Evolutionary conservation across 2,113 vertebrate genomes (phyloP).

Genomic region (Leucopsar rothschildi): DNA sequence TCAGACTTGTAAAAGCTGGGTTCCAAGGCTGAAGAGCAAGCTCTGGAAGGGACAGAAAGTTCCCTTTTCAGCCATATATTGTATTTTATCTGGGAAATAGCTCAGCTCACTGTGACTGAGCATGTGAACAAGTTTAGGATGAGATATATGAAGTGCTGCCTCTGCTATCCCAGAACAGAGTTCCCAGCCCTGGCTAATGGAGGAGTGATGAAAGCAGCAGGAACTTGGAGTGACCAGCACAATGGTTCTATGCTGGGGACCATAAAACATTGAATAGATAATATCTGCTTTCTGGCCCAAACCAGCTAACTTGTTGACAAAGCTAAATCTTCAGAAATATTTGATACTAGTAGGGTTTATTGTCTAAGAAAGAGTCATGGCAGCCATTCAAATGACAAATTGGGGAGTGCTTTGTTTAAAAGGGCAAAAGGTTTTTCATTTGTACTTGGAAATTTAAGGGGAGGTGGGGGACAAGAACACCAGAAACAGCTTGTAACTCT

Average conservation of each 20-base stretch:
- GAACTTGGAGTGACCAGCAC: background rate
- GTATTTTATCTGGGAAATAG: background rate
- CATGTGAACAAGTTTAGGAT: background rate
- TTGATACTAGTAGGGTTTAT: background rate
- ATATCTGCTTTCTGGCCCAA: background rate
- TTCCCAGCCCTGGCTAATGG: background rate
- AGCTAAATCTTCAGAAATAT: background rate
- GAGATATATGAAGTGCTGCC: background rate
- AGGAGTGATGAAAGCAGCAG: background rate
- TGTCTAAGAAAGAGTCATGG: background rate
- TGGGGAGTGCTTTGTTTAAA: background rate
- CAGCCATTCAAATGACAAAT: background rate
- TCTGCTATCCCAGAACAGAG: background rate
- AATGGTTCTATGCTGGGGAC: background rate
- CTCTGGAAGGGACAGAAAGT: background rate
- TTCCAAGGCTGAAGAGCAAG: background rate
- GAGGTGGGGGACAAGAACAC: rapidly evolving
- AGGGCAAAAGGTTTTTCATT: background rate
- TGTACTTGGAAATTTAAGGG: background rate
- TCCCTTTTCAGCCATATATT: background rate
- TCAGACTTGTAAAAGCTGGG: background rate
- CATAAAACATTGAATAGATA: background rate
- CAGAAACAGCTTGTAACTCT: background rate
- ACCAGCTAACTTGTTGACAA: background rate
- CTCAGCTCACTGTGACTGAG: background rate